Evolutionary conservation across 2,888 invertebrate species (phyloP).

Genomic region (Drosophila koepferae): DNA sequence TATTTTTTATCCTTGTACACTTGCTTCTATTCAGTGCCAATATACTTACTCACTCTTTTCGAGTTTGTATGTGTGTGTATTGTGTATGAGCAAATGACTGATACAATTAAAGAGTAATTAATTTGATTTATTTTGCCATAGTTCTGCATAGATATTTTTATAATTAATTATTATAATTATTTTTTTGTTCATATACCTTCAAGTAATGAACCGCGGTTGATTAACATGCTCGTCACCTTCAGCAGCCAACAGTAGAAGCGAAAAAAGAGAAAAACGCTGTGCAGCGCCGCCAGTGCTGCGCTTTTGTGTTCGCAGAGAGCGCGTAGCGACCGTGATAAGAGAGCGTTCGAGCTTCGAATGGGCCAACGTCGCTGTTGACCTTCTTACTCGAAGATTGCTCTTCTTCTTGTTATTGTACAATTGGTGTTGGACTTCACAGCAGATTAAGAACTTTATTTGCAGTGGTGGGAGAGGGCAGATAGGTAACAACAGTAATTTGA

Average conservation of each 20-base stretch:
- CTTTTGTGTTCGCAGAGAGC: conserved; percentile 26
- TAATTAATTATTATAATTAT: too few species aligned
- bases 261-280: conserved; percentile 67
- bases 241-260: conserved; percentile 64
- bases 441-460: conserved; percentile 43
- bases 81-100: neutral
- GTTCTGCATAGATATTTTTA: neutral
- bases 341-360: conserved; percentile 5
- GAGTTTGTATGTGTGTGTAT: too few species aligned
- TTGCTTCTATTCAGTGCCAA: neutral
- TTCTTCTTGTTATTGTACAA: conserved; percentile 18
- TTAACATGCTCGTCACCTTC: conserved; percentile 69
- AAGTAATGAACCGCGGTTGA: conserved; percentile 69
- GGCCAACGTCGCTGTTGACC: conserved; percentile 46
- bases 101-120: conserved; percentile 21
- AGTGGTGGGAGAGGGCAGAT: conserved; percentile 8
- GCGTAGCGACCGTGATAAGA: conserved; percentile 3
- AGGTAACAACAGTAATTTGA: conserved; percentile 9
- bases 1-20: neutral
- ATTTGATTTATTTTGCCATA: conserved; percentile 14
- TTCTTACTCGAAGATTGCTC: conserved; percentile 44
- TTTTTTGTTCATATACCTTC: conserved; percentile 58
- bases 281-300: conserved; percentile 62
- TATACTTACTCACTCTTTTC: neutral
- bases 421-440: conserved; percentile 15